phyloP scores from a whole-genome alignment of 1,140 invertebrate genomes.

The Caenorhabditis remanei region DNA sequence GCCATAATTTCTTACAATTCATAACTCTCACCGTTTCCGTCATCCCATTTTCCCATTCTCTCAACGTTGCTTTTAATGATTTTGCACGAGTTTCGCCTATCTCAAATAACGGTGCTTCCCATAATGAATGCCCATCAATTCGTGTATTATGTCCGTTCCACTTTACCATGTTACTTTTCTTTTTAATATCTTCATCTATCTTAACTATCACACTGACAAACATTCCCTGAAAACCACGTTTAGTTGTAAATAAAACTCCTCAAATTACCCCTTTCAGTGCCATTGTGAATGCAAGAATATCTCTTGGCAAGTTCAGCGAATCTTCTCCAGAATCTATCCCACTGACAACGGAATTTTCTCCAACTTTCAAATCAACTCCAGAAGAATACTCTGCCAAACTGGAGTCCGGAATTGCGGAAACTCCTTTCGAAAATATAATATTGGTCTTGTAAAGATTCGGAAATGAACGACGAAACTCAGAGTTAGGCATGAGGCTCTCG shows the following conservation, averaged over 20 bases:
- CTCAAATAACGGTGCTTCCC: constrained; percentile 5
- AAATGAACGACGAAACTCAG: neutral
- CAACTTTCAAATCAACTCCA: neutral
- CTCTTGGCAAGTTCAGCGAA: neutral
- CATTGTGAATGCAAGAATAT: constrained; percentile 36
- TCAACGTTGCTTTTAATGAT: neutral
- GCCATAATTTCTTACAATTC: neutral
- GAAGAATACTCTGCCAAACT: constrained; percentile 31
- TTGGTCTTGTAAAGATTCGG: neutral
- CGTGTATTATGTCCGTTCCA: constrained; percentile 46
- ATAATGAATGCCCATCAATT: constrained; percentile 24
- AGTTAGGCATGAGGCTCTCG: neutral
- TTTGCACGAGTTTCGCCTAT: constrained; percentile 1
- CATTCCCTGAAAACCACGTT: neutral
- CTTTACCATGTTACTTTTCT: neutral
- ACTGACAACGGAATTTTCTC: constrained; percentile 7
- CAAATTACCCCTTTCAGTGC: constrained; percentile 4
- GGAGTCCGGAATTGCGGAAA: neutral
- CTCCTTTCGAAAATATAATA: neutral
- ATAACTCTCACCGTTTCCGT: neutral
- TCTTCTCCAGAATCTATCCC: neutral
- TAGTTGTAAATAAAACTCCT: constrained; percentile 34
- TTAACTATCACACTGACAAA: constrained; percentile 13
- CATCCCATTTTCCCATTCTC: constrained; percentile 30
- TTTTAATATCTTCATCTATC: constrained; percentile 55